These are phyloP conservation scores for Diplazon laetatorius DNA, from an alignment of 2,888 invertebrate genomes.

Conservation along the genomic window DNA sequence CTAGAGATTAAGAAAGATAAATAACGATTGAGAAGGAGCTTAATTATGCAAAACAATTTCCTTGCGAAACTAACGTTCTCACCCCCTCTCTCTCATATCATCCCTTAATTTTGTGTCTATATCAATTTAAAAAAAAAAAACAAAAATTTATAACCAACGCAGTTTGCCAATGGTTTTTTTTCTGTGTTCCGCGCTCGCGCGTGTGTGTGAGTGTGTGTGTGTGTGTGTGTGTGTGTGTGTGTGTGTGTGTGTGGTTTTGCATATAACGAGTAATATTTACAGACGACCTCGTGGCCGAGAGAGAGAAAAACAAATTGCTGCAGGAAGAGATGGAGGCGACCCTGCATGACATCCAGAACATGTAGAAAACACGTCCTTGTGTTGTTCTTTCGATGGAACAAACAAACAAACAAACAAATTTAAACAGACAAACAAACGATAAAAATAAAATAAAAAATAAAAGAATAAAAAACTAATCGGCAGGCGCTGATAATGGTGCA, in stretches of 20 bases:
- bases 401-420: conserved; percentile 35
- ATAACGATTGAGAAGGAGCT: too few relatives aligned
- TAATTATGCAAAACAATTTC: conserved; percentile 41
- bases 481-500: conserved; percentile 66
- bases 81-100: too few relatives aligned
- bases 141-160: conserved; percentile 47
- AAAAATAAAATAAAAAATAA: conserved; percentile 36
- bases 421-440: conserved; percentile 40
- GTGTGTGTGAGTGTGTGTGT: conserved; percentile 72
- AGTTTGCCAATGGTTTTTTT: conserved; percentile 55
- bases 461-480: conserved; percentile 50
- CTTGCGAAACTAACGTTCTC: conserved; percentile 47
- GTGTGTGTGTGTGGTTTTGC: conserved; percentile 72
- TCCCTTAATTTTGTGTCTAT: conserved; percentile 31
- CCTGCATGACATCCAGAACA: conserved; percentile 99
- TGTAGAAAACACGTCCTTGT: conserved; percentile 88
- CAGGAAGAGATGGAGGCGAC: conserved; percentile 99
- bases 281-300: conserved; percentile 98
- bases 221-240: conserved; percentile 74
- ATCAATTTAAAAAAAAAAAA: conserved; percentile 30
- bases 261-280: conserved; percentile 85
- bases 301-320: conserved; percentile 97
- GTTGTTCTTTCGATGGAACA: conserved; percentile 61
- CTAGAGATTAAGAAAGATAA: conserved; percentile 24
- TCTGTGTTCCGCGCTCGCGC: too few relatives aligned